Conservation (phyloP, 2,888 invertebrate genomes). For the Glaucopsyche alexis region DNA sequence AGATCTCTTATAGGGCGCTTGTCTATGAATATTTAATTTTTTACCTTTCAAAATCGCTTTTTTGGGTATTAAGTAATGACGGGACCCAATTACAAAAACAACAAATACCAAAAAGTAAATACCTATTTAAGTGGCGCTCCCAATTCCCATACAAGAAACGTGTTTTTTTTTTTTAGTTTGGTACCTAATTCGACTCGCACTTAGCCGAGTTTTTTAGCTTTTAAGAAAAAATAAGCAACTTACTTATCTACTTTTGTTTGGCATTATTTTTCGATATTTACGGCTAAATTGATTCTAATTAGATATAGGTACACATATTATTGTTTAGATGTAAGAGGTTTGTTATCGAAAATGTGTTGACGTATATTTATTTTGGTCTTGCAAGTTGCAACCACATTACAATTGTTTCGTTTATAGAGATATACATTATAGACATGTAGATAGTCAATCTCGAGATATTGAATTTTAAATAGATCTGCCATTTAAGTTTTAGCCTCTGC, state of each 20-base stretch:
- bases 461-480: no score
- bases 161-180: no score
- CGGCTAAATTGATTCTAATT: not conserved
- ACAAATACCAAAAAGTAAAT: no score
- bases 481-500: no score
- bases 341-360: slow-evolving; percentile 10
- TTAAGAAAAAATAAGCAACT: not conserved
- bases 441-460: no score
- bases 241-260: not conserved
- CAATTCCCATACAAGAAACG: no score
- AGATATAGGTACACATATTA: not conserved
- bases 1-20: not conserved
- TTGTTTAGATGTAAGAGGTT: not conserved
- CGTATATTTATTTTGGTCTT: not conserved
- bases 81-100: no score
- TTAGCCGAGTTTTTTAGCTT: no score
- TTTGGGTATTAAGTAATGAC: not conserved
- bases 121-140: no score
- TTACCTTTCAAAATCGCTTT: not conserved
- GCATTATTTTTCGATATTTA: not conserved
- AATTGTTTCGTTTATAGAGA: no score
- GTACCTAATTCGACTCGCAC: no score
- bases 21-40: not conserved
- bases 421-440: no score
- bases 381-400: not conserved